Conservation (phyloP, 1,140 invertebrate genomes). For the Lepidurus arcticus region DNA sequence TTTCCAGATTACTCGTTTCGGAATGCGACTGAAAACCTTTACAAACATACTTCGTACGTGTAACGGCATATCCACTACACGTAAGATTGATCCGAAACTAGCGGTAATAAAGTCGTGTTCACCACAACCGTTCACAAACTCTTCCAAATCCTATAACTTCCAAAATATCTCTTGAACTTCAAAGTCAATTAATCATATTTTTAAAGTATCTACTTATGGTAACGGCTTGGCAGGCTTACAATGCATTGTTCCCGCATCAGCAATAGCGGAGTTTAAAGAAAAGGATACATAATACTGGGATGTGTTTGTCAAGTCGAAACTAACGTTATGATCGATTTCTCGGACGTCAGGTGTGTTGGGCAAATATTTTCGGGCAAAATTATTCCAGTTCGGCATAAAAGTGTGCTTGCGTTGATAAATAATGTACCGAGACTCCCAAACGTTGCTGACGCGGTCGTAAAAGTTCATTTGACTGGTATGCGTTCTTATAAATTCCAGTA, state of each 20-base stretch:
- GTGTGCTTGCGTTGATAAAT: no score
- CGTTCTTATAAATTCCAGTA: conserved; percentile 53
- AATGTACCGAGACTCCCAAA: no score
- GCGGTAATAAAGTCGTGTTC: conserved; percentile 54
- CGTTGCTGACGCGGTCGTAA: conserved; percentile 54
- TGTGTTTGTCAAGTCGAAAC: conserved; percentile 70
- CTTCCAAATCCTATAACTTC: conserved; percentile 37
- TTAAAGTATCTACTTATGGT: conserved; percentile 40
- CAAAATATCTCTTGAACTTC: background rate
- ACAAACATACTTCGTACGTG: no score
- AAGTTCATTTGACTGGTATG: conserved; percentile 53
- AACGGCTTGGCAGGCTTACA: conserved; percentile 57
- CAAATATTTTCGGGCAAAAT: background rate
- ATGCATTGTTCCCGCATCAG: conserved; percentile 75
- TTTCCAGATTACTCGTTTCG: no score
- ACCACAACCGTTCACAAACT: conserved; percentile 38
- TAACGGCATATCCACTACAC: no score
- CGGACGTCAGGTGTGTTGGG: conserved; percentile 49
- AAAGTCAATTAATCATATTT: background rate
- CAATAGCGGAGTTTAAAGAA: conserved; percentile 66
- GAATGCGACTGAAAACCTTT: no score
- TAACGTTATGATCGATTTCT: conserved; percentile 60
- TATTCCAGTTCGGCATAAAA: background rate
- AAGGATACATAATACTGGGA: conserved; percentile 64
- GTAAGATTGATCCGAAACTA: conserved; percentile 47